phyloP scores from a whole-genome alignment of 2,888 invertebrate genomes.

The Dryobota labecula region DNA sequence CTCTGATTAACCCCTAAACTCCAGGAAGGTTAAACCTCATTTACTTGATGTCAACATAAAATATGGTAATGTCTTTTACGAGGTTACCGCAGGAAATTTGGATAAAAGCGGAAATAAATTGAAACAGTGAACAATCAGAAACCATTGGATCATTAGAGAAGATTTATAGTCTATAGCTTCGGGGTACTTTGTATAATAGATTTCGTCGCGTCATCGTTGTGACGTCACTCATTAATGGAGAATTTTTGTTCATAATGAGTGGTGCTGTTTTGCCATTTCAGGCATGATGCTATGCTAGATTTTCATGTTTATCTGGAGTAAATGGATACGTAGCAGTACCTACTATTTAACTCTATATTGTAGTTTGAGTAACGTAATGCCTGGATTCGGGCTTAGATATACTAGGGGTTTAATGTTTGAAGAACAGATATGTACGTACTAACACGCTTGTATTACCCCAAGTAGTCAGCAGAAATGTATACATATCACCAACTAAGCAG shows the following conservation, averaged over 20 bases:
- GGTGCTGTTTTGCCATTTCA: background rate
- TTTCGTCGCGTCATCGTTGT: constrained; percentile 41
- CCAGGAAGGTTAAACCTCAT: constrained; percentile 67
- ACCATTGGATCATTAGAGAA: constrained; percentile 72
- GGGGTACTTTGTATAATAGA: constrained; percentile 39
- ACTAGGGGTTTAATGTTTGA: background rate
- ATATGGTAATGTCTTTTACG: constrained; percentile 75
- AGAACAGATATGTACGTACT: background rate
- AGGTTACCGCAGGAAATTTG: constrained; percentile 57
- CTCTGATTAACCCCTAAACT: constrained; percentile 41
- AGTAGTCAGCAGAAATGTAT: background rate
- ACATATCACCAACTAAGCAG: background rate
- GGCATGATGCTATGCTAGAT: background rate
- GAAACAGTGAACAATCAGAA: constrained; percentile 68
- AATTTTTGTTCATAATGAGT: constrained; percentile 24
- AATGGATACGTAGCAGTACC: background rate
- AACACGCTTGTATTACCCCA: background rate
- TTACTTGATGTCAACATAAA: constrained; percentile 72
- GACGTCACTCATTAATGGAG: constrained; percentile 24
- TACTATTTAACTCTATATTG: background rate
- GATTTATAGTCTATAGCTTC: constrained; percentile 65
- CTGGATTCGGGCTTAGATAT: background rate
- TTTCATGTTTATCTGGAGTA: background rate
- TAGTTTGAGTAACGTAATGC: background rate
- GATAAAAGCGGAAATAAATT: constrained; percentile 73